phyloP scores from a whole-genome alignment of 23 tunicate species.

The Ciona savignyi region DNA sequence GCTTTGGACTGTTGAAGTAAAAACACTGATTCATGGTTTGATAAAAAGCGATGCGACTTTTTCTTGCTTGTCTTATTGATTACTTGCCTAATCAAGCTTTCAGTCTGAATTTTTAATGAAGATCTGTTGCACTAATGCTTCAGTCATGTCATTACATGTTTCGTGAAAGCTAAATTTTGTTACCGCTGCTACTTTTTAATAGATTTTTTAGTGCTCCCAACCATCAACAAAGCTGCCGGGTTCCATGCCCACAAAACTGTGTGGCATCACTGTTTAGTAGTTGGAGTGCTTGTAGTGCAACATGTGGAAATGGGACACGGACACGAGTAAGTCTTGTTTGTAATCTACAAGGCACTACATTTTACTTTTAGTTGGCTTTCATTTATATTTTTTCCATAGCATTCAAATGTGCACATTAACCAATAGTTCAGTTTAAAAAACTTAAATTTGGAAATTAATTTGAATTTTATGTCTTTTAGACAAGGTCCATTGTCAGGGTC shows the following conservation, averaged over 20 bases:
- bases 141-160: not conserved
- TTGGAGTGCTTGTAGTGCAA: constrained; percentile 37
- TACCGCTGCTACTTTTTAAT: constrained; percentile 30
- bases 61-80: not conserved
- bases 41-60: no score
- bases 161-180: not conserved
- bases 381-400: no score
- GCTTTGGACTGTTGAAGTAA: no score
- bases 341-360: not conserved
- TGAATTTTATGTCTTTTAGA: constrained; percentile 12
- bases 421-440: no score
- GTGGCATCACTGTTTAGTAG: constrained; percentile 49
- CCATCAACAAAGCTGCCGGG: constrained; percentile 12
- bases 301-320: constrained; percentile 78
- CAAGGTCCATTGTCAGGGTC: constrained; percentile 10
- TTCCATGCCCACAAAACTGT: constrained; percentile 76
- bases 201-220: constrained; percentile 24
- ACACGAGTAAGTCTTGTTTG: constrained; percentile 22
- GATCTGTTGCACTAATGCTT: not conserved
- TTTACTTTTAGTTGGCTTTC: not conserved
- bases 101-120: not conserved
- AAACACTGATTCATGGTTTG: no score
- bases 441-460: no score
- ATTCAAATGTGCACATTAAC: no score
- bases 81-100: not conserved